Evolutionary conservation across 1,140 invertebrate genomes (phyloP).

Genomic region (Euwallacea similis): DNA sequence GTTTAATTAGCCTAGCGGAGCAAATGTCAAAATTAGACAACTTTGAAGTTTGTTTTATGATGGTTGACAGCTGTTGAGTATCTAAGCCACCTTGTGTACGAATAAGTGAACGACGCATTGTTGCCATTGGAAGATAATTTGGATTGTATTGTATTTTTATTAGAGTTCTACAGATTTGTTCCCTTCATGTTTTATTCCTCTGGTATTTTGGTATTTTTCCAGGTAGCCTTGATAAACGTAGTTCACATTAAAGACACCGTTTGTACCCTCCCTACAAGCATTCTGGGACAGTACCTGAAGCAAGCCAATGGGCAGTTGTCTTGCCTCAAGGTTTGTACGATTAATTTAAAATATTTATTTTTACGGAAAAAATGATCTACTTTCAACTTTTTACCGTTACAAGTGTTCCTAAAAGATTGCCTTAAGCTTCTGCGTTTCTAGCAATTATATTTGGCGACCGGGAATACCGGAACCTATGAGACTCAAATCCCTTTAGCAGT

Average conservation of each 20-base stretch:
- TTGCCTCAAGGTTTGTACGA: slow-evolving; percentile 69
- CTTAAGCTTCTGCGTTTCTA: slow-evolving; percentile 46
- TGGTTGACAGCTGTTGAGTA: too few species aligned
- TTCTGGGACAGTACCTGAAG: slow-evolving; percentile 79
- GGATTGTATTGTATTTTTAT: too few species aligned
- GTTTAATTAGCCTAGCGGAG: too few species aligned
- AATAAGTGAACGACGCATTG: too few species aligned
- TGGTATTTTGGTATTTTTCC: slow-evolving; percentile 41
- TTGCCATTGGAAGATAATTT: too few species aligned
- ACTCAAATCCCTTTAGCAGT: slow-evolving; percentile 48
- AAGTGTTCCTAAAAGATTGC: neutral
- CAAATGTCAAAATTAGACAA: too few species aligned
- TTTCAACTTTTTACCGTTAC: neutral
- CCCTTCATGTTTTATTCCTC: neutral
- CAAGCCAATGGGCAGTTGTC: slow-evolving; percentile 79
- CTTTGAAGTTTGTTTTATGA: too few species aligned
- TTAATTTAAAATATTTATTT: too few species aligned
- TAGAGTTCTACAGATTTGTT: too few species aligned
- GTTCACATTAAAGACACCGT: slow-evolving; percentile 77
- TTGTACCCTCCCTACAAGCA: slow-evolving; percentile 74
- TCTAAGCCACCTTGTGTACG: too few species aligned
- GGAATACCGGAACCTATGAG: slow-evolving; percentile 64
- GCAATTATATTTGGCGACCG: slow-evolving; percentile 75
- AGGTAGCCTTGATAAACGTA: slow-evolving; percentile 78
- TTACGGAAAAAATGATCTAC: neutral